Percentiles rank a stretch among this genome's conserved stretches.
phyloP scores from a whole-genome alignment of 2,888 invertebrate genomes.

The Cheilosia pagana region DNA sequence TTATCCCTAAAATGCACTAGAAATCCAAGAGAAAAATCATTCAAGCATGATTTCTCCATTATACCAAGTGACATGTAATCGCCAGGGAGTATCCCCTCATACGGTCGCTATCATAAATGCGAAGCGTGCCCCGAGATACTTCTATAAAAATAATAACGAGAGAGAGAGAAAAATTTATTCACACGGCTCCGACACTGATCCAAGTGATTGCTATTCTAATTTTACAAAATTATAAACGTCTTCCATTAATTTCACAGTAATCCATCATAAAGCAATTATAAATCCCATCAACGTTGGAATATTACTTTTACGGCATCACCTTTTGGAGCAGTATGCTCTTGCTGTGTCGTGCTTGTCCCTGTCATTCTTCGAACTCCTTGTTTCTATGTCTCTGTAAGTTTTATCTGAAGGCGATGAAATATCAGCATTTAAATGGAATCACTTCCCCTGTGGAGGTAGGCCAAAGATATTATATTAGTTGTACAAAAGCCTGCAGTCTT shows the following conservation, averaged over 20 bases:
- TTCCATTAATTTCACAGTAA: slow-evolving; percentile 71
- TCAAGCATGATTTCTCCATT: slow-evolving; percentile 44
- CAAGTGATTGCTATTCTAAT: slow-evolving; percentile 71
- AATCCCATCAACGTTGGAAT: slow-evolving; percentile 71
- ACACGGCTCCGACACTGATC: slow-evolving; percentile 20
- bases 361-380: slow-evolving; percentile 60
- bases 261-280: slow-evolving; percentile 74
- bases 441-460: slow-evolving; percentile 48
- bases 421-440: slow-evolving; percentile 63
- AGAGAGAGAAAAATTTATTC: slow-evolving; percentile 7
- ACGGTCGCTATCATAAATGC: slow-evolving; percentile 41
- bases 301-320: slow-evolving; percentile 61
- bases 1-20: not conserved
- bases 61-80: slow-evolving; percentile 58
- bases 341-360: slow-evolving; percentile 5
- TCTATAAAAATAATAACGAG: slow-evolving; percentile 6
- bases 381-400: slow-evolving; percentile 26
- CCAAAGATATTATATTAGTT: slow-evolving; percentile 21
- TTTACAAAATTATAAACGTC: slow-evolving; percentile 68
- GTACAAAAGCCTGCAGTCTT: slow-evolving; percentile 15
- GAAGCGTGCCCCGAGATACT: slow-evolving; percentile 30
- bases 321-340: slow-evolving; percentile 3
- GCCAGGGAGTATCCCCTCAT: slow-evolving; percentile 32
- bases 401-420: slow-evolving; percentile 66
- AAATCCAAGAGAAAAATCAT: slow-evolving; percentile 7